phyloP scores from a whole-genome alignment of 1,140 invertebrate genomes.

The Trachymyrmex septentrionalis region DNA sequence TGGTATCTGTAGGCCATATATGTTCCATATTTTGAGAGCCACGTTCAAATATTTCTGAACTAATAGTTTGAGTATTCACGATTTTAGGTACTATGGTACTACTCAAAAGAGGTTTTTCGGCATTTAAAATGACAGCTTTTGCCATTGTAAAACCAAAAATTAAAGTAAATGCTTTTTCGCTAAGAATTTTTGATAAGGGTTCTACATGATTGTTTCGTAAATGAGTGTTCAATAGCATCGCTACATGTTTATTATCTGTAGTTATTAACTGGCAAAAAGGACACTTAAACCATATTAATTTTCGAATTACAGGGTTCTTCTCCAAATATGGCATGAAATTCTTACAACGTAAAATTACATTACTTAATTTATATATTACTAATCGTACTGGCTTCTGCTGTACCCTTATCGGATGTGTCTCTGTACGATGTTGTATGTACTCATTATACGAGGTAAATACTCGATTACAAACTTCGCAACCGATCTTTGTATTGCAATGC shows the following conservation, averaged over 20 bases:
- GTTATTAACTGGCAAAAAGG: slow-evolving; percentile 76
- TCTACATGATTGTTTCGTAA: slow-evolving; percentile 71
- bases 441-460: slow-evolving; percentile 74
- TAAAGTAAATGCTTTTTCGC: slow-evolving; percentile 59
- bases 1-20: not conserved
- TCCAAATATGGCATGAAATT: slow-evolving; percentile 78
- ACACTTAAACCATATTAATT: slow-evolving; percentile 80
- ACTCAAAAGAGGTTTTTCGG: not conserved
- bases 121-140: not conserved
- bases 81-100: slow-evolving; percentile 76
- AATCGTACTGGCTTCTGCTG: slow-evolving; percentile 65
- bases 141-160: slow-evolving; percentile 32
- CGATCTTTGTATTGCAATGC: slow-evolving; percentile 76
- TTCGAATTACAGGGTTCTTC: slow-evolving; percentile 75
- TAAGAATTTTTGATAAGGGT: slow-evolving; percentile 71
- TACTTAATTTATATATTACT: slow-evolving; percentile 77
- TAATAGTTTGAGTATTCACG: slow-evolving; percentile 77
- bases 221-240: slow-evolving; percentile 73
- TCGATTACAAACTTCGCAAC: slow-evolving; percentile 76
- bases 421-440: slow-evolving; percentile 73
- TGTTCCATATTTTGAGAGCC: slow-evolving; percentile 31
- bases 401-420: slow-evolving; percentile 56
- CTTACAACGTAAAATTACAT: slow-evolving; percentile 75
- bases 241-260: slow-evolving; percentile 37
- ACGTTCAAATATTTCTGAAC: slow-evolving; percentile 77